Base-by-base conservation (phyloP, 2,113 vertebrate genomes). In the Bubalus kerabau region DNA sequence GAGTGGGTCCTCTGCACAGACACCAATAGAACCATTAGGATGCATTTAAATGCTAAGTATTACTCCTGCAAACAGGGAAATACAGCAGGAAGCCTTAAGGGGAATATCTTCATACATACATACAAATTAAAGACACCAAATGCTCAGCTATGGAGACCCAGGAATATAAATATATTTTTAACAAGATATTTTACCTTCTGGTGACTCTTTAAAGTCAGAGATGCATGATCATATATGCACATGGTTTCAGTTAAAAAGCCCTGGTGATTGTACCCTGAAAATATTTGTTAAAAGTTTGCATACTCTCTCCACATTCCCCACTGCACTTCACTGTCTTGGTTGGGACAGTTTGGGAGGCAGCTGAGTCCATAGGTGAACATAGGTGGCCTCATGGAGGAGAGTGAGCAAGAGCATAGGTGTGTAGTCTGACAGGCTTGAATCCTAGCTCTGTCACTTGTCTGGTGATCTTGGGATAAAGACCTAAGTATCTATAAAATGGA, bases 201-300 rank as follows among this genome's bases (percentile, higher is more conserved):
- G 30, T 87, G 17, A 43, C 30, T 0, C 0, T 50, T 93, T 80
- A 80, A 97, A 71, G 90, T 98, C 93, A 95, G 40, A 84, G 95
- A 83, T 95, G 50, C 24, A 26, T 28, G 30, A 56, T 56, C 57
- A 50, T 1, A 3, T 11, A 0, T 15, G 8, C 2, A 2, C 30
- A 57, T 67, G 48, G n/a, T 96, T 95, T 91, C 67, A 81, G 11
- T n/a, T 96, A 57, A 95, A 78, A 87, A 93, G 81, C 64, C 32
- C 94, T 86, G 76, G 71, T 91, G 96, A 28, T 95, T 64, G 76
- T 54, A 82, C 19, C 26, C 95, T 62, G 90, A 97, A 96, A 76
- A 56, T 54, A 28, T 90, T 92, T 56, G 12, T 36, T 67, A 83
- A 48, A 50, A 80, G 17, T 71, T 83, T 95, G 21, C 3, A 1